A percentile compares a stretch with the other conserved stretches of the same genome.
Evolutionary conservation across 2,888 invertebrate species (phyloP).

Genomic region (Embidobia sp.): DNA sequence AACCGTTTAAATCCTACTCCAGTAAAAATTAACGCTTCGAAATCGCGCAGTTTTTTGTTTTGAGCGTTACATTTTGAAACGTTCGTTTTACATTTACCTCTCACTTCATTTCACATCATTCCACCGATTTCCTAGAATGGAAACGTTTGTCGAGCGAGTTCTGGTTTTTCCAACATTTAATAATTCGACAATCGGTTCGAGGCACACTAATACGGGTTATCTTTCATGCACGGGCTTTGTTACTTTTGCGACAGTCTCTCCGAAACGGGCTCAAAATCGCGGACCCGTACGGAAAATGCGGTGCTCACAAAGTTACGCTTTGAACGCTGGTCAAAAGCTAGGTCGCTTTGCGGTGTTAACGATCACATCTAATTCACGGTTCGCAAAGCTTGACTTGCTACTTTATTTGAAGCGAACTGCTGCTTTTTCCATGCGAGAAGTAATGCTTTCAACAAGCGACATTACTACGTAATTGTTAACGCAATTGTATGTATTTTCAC

Average conservation of each 20-base stretch:
- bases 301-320: slow-evolving; percentile 62
- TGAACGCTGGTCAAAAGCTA: slow-evolving; percentile 62
- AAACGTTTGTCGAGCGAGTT: background rate
- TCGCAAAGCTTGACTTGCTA: slow-evolving; percentile 34
- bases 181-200: background rate
- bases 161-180: slow-evolving; percentile 1
- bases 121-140: background rate
- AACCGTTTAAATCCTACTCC: slow-evolving; percentile 16
- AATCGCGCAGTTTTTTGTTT: background rate
- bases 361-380: slow-evolving; percentile 65
- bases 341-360: slow-evolving; percentile 57
- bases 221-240: slow-evolving; percentile 24
- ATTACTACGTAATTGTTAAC: no score
- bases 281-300: slow-evolving; percentile 55
- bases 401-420: slow-evolving; percentile 36
- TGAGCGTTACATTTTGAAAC: background rate
- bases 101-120: background rate
- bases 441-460: no score
- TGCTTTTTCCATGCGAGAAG: slow-evolving; percentile 14
- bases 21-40: slow-evolving; percentile 9
- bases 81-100: background rate
- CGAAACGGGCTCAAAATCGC: slow-evolving; percentile 59
- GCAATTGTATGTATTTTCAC: no score
- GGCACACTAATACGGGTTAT: slow-evolving; percentile 18
- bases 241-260: slow-evolving; percentile 21